Evolutionary conservation across 2,888 invertebrate genomes (phyloP), one percentile per base, ranked within the genome.

Genomic region (Micoletzkya japonica): DNA sequence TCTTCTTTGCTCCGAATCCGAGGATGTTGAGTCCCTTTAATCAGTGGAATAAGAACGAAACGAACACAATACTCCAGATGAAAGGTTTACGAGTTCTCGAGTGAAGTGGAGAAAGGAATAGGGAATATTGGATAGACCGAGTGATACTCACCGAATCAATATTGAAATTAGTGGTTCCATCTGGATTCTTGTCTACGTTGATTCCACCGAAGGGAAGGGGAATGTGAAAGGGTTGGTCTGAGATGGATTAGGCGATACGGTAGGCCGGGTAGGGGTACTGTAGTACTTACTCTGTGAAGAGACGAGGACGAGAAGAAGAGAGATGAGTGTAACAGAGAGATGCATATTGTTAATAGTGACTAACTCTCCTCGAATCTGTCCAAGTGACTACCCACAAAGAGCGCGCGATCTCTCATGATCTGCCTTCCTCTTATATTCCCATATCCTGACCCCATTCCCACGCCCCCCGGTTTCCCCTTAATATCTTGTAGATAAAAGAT

Each of bases 1-100:
- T 66, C 44, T 54, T n/a, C 54, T 66, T 66, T 2, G 54, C 64
- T 2, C 64, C 64, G 37, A 54, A 36, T 6, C 64, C 64, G 17
- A 66, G 36, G 54, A 66, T 66, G 26, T 66, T 63, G 49, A 63
- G 32, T 7, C 50, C 36, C 63, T 63, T 30, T n/a, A 63, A 17
- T 24, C 28, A 7, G 7, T 52, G 20, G 10, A 32, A 30, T n/a
- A 26, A 32, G 10, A 26, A 57, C n/a, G 10, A 20, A n/a, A 57
- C 32, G n/a, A 6, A 7, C 14, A 17, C 3, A 56, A 30, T 3
- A 6, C 20, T 4, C 24, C 4, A 50, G 24, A n/a, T 20, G 20
- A n/a, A 17, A 39, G 39, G 39, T 10, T 39, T 39, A 39, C 52
- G 52, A 52, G 52, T 17, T 24, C n/a, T 24, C 24, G 52, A 52